Conservation (phyloP, 2,888 invertebrate genomes). For the Mechanitis messenoides region DNA sequence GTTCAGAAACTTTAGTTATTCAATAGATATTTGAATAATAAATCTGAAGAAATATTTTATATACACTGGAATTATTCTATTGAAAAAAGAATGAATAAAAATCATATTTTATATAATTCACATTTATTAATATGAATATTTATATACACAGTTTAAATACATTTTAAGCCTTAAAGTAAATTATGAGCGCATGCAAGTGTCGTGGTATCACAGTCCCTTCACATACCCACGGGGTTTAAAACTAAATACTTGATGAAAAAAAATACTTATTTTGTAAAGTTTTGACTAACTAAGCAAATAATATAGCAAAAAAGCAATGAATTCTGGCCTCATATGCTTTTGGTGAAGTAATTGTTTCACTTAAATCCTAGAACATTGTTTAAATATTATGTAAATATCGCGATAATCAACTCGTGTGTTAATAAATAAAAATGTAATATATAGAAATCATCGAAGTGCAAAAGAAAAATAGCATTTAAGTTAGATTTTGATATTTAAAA, state of each 20-base stretch:
- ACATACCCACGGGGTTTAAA: constrained; percentile 19
- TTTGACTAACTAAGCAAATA: constrained; percentile 21
- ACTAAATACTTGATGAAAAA: constrained; percentile 16
- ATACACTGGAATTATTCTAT: no score
- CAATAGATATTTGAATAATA: no score
- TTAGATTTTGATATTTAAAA: background rate
- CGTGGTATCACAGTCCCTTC: constrained; percentile 66
- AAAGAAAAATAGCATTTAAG: background rate
- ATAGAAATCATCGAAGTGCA: no score
- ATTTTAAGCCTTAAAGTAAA: constrained; percentile 46
- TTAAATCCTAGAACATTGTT: constrained; percentile 13
- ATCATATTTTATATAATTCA: constrained; percentile 31
- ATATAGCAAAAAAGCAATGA: constrained; percentile 19
- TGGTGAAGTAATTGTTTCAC: constrained; percentile 10
- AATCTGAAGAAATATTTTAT: no score
- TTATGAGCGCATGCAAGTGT: constrained; percentile 50
- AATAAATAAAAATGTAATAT: no score
- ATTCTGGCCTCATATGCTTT: constrained; percentile 19
- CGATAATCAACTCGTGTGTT: background rate
- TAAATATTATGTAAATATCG: background rate
- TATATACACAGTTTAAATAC: constrained; percentile 62
- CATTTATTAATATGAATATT: constrained; percentile 56
- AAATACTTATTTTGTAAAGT: constrained; percentile 13
- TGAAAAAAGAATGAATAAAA: no score
- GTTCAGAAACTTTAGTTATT: no score